Evolutionary conservation across 1,140 invertebrate genomes (phyloP), one percentile per base, ranked within the genome.

Genomic region (Ladona fulva): DNA sequence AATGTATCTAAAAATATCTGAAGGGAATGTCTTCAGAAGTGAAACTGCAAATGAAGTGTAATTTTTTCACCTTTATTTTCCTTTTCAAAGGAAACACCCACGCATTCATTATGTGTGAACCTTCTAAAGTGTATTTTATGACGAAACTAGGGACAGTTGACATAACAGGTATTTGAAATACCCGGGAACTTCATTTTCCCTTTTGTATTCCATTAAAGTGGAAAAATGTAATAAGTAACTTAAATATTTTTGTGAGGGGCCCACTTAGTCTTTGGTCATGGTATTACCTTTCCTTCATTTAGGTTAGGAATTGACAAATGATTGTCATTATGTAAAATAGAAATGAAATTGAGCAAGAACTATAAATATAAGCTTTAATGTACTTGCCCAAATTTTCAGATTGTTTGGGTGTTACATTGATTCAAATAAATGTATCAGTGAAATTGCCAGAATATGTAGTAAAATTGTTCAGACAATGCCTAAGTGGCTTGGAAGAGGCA

Each of bases 351-450:
- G 25, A 78, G 77, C n/a, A 59, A 73, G 25, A 76, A 59, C 12
- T 78, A 78, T 77, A 76, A 22, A 78, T 78, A 76, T 77, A 78
- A 77, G 52, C 75, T 25, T 78, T 8, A 42, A 78, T 78, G 42
- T 78, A 78, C 74, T 66, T 19, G 52, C 52, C 52, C 52, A 66
- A 66, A 66, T 19, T 66, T 66, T 66, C 14, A 66, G n/a, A 66
- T 66, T 66, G 52, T 66, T 66, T 66, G 52, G 52, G 52, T 66
- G 52, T 66, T 66, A 66, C 52, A 66, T 66, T 66, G 52, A 66
- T 66, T 66, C 52, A 66, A 66, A 19, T 66, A 66, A 66, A 66
- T 66, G 52, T 66, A 66, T 66, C 52, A 66, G 52, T 66, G 52
- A 66, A 66, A 66, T 66, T 66, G 52, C 52, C 52, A 66, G 52